A percentile compares a stretch with the other conserved stretches of the same genome.
Conservation (phyloP, 2,888 invertebrate genomes). For the Dryobotodes eremita region DNA sequence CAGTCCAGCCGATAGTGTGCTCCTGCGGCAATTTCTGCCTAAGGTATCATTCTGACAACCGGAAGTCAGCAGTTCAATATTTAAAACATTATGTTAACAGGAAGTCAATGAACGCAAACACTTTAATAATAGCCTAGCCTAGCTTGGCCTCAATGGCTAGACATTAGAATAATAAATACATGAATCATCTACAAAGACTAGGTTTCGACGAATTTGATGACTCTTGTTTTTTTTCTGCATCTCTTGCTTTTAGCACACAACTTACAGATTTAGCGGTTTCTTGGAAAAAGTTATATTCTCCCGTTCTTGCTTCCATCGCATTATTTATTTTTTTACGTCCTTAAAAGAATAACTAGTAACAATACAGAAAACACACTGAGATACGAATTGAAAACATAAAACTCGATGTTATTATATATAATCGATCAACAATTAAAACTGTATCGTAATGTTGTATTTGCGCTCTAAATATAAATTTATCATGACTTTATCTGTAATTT, state of each 20-base stretch:
- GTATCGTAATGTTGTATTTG: slow-evolving; percentile 5
- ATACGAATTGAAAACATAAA: background rate
- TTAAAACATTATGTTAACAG: too few species aligned
- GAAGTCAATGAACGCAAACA: too few species aligned
- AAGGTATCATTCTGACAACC: too few species aligned
- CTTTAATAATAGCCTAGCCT: too few species aligned
- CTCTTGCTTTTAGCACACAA: background rate
- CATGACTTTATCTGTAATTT: slow-evolving; percentile 28
- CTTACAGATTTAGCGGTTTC: slow-evolving; percentile 33
- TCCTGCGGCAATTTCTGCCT: too few species aligned
- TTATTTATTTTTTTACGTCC: background rate
- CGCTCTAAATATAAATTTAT: slow-evolving; percentile 24
- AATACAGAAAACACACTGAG: background rate
- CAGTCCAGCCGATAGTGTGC: too few species aligned
- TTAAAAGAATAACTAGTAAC: background rate
- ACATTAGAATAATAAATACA: background rate
- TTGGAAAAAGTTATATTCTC: slow-evolving; percentile 27
- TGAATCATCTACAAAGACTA: background rate
- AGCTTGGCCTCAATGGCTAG: background rate
- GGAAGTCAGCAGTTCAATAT: too few species aligned
- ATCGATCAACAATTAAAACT: slow-evolving; percentile 31
- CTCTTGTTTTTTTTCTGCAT: background rate
- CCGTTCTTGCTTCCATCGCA: background rate
- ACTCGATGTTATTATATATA: slow-evolving; percentile 1
- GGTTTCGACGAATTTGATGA: background rate